These are phyloP conservation scores for Oscarella lobularis DNA, from an alignment of 37 sponge, comb jelly and placozoan genomes.

Conservation along the genomic window DNA sequence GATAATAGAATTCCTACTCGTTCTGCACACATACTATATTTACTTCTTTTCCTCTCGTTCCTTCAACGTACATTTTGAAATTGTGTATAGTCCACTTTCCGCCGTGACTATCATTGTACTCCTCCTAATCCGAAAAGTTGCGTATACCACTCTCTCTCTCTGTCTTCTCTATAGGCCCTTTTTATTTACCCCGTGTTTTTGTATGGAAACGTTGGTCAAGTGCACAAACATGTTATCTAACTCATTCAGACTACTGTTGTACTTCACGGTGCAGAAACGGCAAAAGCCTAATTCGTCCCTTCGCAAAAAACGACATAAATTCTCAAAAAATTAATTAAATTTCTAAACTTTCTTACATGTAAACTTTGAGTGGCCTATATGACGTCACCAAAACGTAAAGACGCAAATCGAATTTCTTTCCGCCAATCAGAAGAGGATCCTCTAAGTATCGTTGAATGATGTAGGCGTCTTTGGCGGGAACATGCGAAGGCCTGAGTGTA, in stretches of 20 bases:
- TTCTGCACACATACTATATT: background rate
- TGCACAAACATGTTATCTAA: conserved; percentile 95
- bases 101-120: conserved; percentile 89
- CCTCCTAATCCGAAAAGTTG: conserved; percentile 59
- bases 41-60: conserved; percentile 77
- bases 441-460: conserved; percentile 92
- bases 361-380: conserved; percentile 82
- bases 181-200: conserved; percentile 81
- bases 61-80: conserved; percentile 61
- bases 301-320: background rate
- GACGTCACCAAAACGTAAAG: conserved; percentile 92
- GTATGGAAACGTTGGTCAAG: conserved; percentile 94
- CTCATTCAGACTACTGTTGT: conserved; percentile 64
- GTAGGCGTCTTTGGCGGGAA: conserved; percentile 71
- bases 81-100: conserved; percentile 92
- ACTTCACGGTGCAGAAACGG: conserved; percentile 96
- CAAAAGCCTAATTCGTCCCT: conserved; percentile 90
- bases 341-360: conserved; percentile 45
- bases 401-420: conserved; percentile 94
- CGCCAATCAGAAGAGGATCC: conserved; percentile 91
- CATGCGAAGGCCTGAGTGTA: background rate
- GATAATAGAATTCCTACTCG: background rate
- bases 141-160: too few species aligned
- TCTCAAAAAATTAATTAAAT: background rate
- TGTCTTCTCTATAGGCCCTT: background rate